Evolutionary conservation across 2,113 vertebrate species (phyloP).

Genomic region (Puffinus mauretanicus): DNA sequence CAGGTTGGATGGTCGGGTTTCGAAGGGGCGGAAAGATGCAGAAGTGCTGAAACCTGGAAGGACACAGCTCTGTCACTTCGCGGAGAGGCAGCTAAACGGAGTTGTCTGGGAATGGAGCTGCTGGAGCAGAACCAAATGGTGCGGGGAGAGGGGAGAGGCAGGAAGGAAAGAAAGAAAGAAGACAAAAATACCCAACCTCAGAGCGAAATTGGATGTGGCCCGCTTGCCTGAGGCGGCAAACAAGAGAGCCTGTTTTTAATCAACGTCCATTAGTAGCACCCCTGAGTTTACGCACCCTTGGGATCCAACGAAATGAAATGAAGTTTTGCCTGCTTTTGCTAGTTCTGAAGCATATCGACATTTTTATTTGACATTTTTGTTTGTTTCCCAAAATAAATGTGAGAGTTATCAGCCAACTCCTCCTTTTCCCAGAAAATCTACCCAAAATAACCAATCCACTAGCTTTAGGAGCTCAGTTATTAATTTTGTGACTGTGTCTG

Average conservation of each 20-base stretch:
- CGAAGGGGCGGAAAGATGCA: background rate
- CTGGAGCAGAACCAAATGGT: background rate
- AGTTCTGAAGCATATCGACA: background rate
- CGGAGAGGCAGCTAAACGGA: background rate
- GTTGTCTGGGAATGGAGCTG: background rate
- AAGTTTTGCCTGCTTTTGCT: background rate
- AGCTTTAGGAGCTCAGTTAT: background rate
- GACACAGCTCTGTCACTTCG: background rate
- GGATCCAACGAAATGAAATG: background rate
- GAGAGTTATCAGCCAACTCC: background rate
- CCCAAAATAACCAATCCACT: background rate
- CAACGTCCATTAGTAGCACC: background rate
- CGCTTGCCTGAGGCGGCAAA: background rate
- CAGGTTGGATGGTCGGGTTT: background rate
- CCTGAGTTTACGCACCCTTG: background rate
- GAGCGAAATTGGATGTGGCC: background rate
- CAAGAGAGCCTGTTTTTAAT: background rate
- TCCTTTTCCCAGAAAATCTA: background rate
- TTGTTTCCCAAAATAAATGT: background rate
- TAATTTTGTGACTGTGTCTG: background rate
- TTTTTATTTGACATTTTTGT: background rate
- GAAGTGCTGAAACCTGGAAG: background rate
- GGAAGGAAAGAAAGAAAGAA: background rate
- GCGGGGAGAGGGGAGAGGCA: background rate
- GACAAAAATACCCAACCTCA: background rate